These are phyloP conservation scores for Micromys minutus DNA, from an alignment of 2,113 vertebrate genomes.

Conservation along the genomic window DNA sequence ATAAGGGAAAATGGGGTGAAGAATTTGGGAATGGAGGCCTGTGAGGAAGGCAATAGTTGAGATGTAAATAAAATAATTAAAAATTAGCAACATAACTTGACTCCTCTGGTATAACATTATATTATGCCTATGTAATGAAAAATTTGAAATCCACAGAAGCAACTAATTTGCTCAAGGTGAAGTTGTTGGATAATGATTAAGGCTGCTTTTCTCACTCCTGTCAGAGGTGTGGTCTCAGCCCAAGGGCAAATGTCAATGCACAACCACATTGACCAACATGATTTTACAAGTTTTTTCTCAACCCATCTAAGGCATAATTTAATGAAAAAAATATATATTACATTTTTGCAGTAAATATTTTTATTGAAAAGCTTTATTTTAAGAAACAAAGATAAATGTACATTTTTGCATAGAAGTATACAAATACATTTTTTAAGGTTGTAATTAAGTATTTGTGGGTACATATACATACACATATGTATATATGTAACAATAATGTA, in stretches of 20 bases:
- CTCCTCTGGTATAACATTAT: not conserved
- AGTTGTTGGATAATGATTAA: not conserved
- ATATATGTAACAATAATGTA: too few relatives aligned
- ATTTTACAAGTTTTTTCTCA: not conserved
- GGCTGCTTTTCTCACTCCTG: not conserved
- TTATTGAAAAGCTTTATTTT: too few relatives aligned
- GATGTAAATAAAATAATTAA: too few relatives aligned
- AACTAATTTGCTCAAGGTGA: not conserved
- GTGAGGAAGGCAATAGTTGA: too few relatives aligned
- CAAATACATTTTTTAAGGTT: too few relatives aligned
- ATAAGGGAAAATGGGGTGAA: too few relatives aligned
- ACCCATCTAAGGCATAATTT: not conserved
- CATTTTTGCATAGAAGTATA: too few relatives aligned
- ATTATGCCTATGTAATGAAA: not conserved
- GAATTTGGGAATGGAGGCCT: too few relatives aligned
- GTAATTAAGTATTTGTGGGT: too few relatives aligned
- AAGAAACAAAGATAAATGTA: too few relatives aligned
- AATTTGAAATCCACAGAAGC: not conserved
- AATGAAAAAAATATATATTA: not conserved
- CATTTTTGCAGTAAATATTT: too few relatives aligned
- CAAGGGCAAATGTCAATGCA: not conserved
- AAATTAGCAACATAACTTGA: not conserved
- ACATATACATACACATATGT: too few relatives aligned
- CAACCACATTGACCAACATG: not conserved
- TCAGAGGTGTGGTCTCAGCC: not conserved